Conservation (phyloP, 2,888 invertebrate species). For the Allacma fusca region DNA sequence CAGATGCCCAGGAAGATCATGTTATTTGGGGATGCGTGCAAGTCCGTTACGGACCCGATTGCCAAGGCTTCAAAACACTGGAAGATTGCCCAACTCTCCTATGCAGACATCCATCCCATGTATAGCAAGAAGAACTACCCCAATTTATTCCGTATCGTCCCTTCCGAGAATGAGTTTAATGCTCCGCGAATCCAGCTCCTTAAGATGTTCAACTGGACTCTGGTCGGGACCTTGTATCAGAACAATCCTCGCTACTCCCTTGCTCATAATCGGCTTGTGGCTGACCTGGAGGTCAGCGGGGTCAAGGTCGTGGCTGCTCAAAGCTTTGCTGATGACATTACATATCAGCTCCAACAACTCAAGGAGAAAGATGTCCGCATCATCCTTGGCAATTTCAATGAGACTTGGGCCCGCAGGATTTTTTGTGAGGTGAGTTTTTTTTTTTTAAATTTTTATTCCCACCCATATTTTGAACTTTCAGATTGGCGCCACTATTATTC, state of each 20-base stretch:
- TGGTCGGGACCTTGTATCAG: constrained; percentile 96
- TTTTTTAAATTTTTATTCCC: too few relatives aligned
- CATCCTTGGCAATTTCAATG: constrained; percentile 95
- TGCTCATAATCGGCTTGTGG: constrained; percentile 87
- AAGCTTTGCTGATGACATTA: constrained; percentile 90
- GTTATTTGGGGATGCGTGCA: constrained; percentile 96
- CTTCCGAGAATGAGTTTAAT: constrained; percentile 96
- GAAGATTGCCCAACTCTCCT: constrained; percentile 95
- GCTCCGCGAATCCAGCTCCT: constrained; percentile 87
- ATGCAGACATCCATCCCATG: constrained; percentile 98
- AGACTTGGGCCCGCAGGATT: constrained; percentile 87
- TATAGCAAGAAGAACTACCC: constrained; percentile 92
- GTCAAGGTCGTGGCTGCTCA: constrained; percentile 86
- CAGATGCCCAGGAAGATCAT: constrained; percentile 76
- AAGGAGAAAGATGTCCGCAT: constrained; percentile 93
- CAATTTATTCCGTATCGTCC: constrained; percentile 95
- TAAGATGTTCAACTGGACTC: constrained; percentile 94
- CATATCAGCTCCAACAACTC: constrained; percentile 78
- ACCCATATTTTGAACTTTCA: too few relatives aligned
- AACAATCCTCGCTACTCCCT: constrained; percentile 93
- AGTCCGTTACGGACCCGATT: constrained; percentile 95
- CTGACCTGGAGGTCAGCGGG: constrained; percentile 81
- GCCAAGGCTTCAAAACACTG: constrained; percentile 97
- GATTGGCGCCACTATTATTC: too few relatives aligned
- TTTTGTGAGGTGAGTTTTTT: constrained; percentile 80